A percentile compares a stretch with the other conserved stretches of the same genome.
phyloP scores from a whole-genome alignment of 2,113 vertebrate species.

The Nannobrachium achirus region DNA sequence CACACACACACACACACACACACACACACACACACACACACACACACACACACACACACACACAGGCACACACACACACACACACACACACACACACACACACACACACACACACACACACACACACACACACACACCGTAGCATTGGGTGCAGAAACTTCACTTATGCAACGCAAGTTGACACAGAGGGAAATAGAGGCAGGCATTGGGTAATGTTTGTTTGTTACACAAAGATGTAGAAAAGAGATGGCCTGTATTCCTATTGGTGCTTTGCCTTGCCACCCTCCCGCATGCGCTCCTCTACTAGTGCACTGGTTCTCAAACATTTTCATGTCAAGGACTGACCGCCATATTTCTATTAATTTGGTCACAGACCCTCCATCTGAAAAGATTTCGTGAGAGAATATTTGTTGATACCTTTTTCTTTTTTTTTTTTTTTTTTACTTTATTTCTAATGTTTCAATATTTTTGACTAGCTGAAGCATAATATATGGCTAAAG shows the following conservation, averaged over 20 bases:
- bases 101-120: constrained; percentile 33
- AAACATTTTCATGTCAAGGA: too few relatives aligned
- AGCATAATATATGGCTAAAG: too few relatives aligned
- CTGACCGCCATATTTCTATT: too few relatives aligned
- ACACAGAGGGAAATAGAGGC: constrained; percentile 23
- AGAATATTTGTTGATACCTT: too few relatives aligned
- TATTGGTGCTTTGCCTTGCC: constrained; percentile 45
- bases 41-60: constrained; percentile 22
- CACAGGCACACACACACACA: constrained; percentile 27
- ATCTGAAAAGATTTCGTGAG: background rate
- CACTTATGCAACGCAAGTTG: background rate
- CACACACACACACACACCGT: constrained; percentile 8
- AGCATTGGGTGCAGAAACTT: background rate
- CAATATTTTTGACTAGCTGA: too few relatives aligned
- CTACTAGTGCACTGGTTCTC: background rate
- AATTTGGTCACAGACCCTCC: too few relatives aligned
- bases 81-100: background rate
- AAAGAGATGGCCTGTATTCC: constrained; percentile 22
- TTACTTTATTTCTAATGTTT: too few relatives aligned
- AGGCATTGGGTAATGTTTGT: constrained; percentile 38
- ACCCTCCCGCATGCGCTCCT: constrained; percentile 14
- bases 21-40: constrained; percentile 5
- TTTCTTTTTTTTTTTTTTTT: too few relatives aligned
- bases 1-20: background rate
- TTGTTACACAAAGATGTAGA: constrained; percentile 24